These are phyloP conservation scores for Melierax canorus DNA, from an alignment of 2,113 vertebrate genomes.

Conservation along the genomic window DNA sequence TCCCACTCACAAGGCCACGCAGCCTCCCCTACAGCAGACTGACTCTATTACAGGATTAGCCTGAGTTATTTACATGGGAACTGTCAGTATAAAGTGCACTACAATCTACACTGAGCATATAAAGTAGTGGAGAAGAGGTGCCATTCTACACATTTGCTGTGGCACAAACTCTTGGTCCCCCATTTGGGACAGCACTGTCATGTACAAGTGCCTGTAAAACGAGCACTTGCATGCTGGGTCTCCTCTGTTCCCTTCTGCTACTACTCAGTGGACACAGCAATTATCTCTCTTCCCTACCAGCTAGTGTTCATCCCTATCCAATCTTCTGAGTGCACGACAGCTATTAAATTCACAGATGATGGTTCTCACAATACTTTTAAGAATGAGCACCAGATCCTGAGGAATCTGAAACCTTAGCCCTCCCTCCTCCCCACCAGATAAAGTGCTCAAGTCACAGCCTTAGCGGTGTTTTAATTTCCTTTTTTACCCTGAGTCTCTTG, in stretches of 20 bases:
- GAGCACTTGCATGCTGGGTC: accelerated
- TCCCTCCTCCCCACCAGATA: background rate
- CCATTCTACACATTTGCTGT: accelerated
- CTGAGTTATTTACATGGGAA: accelerated
- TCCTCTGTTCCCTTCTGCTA: background rate
- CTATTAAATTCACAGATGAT: accelerated
- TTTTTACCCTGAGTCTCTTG: constrained; percentile 93
- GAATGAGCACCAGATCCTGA: background rate
- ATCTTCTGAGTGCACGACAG: background rate
- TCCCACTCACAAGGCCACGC: background rate
- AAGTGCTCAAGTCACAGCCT: background rate
- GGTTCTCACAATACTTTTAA: background rate
- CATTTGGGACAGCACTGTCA: accelerated
- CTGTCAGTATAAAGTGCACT: accelerated
- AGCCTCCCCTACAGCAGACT: background rate
- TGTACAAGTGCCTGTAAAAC: accelerated
- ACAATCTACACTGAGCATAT: accelerated
- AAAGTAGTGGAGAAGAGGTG: background rate
- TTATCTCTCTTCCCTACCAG: background rate
- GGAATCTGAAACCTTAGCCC: background rate
- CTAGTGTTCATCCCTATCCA: background rate
- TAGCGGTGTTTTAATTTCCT: accelerated
- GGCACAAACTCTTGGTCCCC: background rate
- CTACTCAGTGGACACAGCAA: background rate
- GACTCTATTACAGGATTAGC: background rate